Evolutionary conservation across 2,113 vertebrate species (phyloP).

Genomic region (Bubo blakistoni): DNA sequence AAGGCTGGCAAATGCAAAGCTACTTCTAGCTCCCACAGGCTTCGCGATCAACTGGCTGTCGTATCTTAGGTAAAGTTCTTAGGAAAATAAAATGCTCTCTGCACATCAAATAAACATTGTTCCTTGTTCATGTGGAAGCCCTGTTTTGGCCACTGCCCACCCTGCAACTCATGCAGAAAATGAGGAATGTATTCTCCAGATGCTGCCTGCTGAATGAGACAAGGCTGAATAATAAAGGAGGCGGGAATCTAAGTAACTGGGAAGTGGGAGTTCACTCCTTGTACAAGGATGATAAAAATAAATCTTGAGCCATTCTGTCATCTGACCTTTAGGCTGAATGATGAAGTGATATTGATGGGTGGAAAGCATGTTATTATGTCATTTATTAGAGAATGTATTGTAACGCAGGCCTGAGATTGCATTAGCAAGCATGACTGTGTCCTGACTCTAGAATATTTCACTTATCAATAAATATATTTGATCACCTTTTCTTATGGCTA

Average conservation of each 20-base stretch:
- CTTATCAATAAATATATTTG: background rate
- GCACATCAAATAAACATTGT: background rate
- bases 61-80: background rate
- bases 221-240: background rate
- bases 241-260: background rate
- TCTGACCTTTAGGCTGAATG: conserved; percentile 13
- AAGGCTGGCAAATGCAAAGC: background rate
- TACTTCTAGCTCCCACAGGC: background rate
- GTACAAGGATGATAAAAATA: background rate
- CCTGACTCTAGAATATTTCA: background rate
- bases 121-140: background rate
- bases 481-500: background rate
- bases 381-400: background rate
- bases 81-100: background rate
- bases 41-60: background rate
- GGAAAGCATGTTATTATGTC: background rate
- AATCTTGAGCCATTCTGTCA: background rate
- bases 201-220: background rate
- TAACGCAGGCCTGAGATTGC: background rate
- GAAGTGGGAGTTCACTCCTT: background rate
- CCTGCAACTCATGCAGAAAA: background rate
- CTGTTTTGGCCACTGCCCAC: background rate
- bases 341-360: background rate
- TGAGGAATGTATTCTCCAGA: background rate
- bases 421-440: background rate